Conservation (phyloP, 2,797 vertebrate species). For the Alfaro cultratus region DNA sequence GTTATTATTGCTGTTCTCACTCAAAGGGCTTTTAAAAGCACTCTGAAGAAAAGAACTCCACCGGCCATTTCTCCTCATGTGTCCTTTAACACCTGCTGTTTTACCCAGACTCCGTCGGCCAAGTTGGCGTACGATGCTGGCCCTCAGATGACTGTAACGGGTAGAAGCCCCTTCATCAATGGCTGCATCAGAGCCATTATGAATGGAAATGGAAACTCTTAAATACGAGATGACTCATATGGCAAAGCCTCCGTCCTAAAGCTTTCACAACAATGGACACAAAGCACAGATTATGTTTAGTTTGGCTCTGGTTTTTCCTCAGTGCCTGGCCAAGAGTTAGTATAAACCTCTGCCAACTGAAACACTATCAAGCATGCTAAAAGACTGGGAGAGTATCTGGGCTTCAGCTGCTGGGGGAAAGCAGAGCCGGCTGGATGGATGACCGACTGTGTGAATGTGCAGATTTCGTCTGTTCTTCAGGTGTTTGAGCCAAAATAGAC, state of each 20-base stretch:
- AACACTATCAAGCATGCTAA: constrained; percentile 17
- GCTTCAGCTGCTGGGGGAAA: constrained; percentile 4
- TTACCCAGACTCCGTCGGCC: constrained; percentile 19
- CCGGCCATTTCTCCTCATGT: constrained; percentile 14
- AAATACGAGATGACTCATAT: constrained; percentile 61
- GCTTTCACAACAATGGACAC: constrained; percentile 60
- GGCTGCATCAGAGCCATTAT: constrained; percentile 49
- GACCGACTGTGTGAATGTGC: constrained; percentile 5
- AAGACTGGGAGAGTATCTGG: constrained; percentile 8
- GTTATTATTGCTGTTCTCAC: constrained; percentile 12
- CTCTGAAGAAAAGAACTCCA: constrained; percentile 33
- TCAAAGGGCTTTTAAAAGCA: constrained; percentile 29
- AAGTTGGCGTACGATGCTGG: constrained; percentile 30
- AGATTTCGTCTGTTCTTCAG: constrained; percentile 4
- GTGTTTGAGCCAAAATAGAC: not conserved
- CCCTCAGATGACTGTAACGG: constrained; percentile 47
- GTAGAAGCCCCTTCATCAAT: constrained; percentile 41
- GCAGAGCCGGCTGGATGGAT: not conserved
- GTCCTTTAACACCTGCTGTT: constrained; percentile 47
- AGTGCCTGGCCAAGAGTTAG: constrained; percentile 25
- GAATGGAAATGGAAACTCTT: constrained; percentile 70
- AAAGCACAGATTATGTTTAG: constrained; percentile 58
- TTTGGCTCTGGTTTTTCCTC: constrained; percentile 53
- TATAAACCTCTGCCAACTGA: constrained; percentile 30
- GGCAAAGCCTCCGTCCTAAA: constrained; percentile 54